These are phyloP conservation scores for Accipiter virgatus DNA, from an alignment of 2,113 vertebrate genomes.

Conservation along the genomic window DNA sequence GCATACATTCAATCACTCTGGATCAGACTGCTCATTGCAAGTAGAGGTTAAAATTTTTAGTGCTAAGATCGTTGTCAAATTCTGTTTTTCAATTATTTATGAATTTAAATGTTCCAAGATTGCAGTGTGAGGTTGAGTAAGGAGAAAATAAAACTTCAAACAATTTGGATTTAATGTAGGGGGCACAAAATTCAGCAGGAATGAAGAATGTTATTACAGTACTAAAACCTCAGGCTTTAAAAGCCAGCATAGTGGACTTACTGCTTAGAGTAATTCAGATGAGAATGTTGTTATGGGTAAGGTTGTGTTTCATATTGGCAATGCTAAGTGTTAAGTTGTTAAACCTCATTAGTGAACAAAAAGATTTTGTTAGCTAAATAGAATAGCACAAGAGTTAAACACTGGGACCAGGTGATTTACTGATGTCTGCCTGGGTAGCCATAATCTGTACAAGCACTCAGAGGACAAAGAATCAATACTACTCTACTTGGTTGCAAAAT, in stretches of 20 bases:
- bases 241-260: neutral
- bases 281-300: neutral
- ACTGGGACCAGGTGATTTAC: neutral
- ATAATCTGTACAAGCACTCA: neutral
- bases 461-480: neutral
- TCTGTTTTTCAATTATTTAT: neutral
- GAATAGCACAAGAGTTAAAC: neutral
- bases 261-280: neutral
- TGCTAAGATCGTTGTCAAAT: neutral
- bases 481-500: neutral
- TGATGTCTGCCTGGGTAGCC: neutral
- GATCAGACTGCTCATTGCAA: neutral
- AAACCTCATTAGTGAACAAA: neutral
- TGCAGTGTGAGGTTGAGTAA: neutral
- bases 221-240: neutral
- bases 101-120: neutral
- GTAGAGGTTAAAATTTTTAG: neutral
- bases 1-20: neutral
- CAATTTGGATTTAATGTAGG: neutral
- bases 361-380: neutral
- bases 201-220: neutral
- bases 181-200: neutral
- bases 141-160: neutral
- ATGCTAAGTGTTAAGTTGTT: neutral
- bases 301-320: neutral